phyloP scores from a whole-genome alignment of 2,113 vertebrate species.

The Coregonus clupeaformis region DNA sequence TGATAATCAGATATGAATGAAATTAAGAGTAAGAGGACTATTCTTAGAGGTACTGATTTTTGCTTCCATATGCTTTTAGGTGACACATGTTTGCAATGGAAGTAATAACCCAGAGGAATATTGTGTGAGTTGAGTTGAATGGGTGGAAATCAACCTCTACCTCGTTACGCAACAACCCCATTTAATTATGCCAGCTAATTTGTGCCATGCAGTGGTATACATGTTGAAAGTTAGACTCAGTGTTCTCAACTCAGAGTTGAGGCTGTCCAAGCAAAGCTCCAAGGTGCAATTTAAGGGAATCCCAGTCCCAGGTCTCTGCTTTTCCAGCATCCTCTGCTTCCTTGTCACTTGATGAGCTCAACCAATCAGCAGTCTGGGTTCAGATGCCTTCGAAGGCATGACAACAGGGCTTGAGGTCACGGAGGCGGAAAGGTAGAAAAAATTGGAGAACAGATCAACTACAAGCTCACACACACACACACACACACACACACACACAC shows the following conservation, averaged over 20 bases:
- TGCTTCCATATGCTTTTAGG: too few species aligned
- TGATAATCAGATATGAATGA: too few species aligned
- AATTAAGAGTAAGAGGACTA: too few species aligned
- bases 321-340: constrained; percentile 34
- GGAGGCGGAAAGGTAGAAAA: constrained; percentile 37
- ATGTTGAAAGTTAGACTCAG: constrained; percentile 23
- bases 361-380: constrained; percentile 47
- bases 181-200: too few species aligned
- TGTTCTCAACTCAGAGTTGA: constrained; percentile 51
- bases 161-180: too few species aligned
- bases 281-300: constrained; percentile 72
- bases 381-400: constrained; percentile 42
- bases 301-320: constrained; percentile 51
- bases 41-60: too few species aligned
- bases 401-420: constrained; percentile 47
- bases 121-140: too few species aligned
- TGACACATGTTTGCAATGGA: too few species aligned
- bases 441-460: constrained; percentile 2
- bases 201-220: too few species aligned
- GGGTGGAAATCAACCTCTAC: too few species aligned
- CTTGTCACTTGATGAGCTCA: constrained; percentile 55
- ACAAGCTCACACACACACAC: neutral
- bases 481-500: neutral
- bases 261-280: constrained; percentile 60
- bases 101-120: too few species aligned